Evolutionary conservation across 1,140 invertebrate species (phyloP).

Genomic region (Aphidius ervi): DNA sequence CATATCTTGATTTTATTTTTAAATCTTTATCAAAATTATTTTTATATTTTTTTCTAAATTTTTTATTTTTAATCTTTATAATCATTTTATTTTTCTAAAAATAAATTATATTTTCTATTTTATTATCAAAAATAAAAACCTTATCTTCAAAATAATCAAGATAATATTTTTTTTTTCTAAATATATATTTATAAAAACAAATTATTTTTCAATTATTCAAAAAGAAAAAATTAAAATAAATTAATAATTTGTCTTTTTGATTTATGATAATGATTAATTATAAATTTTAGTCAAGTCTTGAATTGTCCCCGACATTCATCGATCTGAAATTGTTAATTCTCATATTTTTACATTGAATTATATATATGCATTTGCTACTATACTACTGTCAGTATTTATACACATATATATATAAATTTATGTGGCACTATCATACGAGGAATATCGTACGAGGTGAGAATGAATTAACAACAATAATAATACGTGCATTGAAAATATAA

Average conservation of each 20-base stretch:
- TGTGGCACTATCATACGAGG: constrained; percentile 16
- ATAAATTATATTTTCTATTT: too few species aligned
- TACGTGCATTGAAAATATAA: constrained; percentile 34
- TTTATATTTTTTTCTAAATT: not conserved
- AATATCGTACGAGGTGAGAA: constrained; percentile 31
- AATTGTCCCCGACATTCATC: constrained; percentile 6
- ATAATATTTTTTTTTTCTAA: too few species aligned
- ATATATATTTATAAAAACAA: too few species aligned
- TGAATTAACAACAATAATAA: constrained; percentile 25
- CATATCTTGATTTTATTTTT: not conserved
- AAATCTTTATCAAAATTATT: not conserved
- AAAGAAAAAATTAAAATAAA: too few species aligned
- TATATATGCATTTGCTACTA: not conserved
- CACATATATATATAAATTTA: not conserved
- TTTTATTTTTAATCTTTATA: too few species aligned
- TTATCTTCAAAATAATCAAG: too few species aligned
- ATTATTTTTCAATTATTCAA: too few species aligned
- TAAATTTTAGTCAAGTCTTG: not conserved
- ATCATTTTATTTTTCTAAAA: too few species aligned
- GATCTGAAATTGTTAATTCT: not conserved
- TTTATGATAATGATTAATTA: constrained; percentile 1
- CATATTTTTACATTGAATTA: too few species aligned
- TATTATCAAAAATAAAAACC: too few species aligned
- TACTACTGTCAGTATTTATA: not conserved
- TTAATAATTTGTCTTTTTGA: too few species aligned